Conservation (phyloP, 2,113 vertebrate species). For the Glaucomys volans region DNA sequence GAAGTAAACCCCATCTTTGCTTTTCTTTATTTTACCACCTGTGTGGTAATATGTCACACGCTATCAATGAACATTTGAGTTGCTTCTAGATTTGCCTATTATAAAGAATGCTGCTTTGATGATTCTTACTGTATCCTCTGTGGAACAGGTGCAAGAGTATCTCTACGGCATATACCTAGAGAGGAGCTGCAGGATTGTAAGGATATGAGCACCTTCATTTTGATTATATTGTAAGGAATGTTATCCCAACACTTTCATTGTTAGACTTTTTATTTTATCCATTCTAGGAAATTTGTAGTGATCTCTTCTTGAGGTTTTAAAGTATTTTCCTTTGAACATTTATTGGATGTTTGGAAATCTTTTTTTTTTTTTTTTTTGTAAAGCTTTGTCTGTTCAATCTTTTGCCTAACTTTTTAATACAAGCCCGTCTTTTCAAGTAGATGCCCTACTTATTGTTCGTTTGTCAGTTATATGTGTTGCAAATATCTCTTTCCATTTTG, state of each 20-base stretch:
- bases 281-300: background rate
- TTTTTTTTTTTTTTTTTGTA: no score
- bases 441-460: background rate
- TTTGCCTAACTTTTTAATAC: background rate
- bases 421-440: background rate
- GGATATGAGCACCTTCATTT: background rate
- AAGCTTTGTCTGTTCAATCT: background rate
- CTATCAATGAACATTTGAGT: background rate
- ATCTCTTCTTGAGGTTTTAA: background rate
- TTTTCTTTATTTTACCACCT: background rate
- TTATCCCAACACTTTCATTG: background rate
- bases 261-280: background rate
- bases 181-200: no score
- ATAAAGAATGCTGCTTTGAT: background rate
- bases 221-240: background rate
- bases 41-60: background rate
- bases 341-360: constrained; percentile 26
- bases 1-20: background rate
- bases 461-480: background rate
- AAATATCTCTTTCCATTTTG: background rate
- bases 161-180: background rate
- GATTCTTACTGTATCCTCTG: background rate
- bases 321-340: background rate
- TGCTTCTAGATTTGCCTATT: background rate
- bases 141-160: background rate